Conservation (phyloP, 2,797 vertebrate species). For the Molossus molossus region DNA sequence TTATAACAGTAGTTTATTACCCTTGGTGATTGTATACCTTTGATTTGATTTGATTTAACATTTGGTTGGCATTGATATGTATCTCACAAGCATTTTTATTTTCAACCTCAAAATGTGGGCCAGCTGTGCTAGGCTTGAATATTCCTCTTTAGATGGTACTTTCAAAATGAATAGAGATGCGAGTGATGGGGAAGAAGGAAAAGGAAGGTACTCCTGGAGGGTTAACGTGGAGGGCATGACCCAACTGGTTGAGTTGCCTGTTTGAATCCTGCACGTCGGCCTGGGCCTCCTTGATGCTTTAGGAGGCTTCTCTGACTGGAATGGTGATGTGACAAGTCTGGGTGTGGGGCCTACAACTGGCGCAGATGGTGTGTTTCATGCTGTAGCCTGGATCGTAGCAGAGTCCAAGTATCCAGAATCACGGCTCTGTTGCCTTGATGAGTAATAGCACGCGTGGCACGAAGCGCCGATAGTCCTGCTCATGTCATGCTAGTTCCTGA, state of each 20-base stretch:
- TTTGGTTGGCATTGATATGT: not conserved
- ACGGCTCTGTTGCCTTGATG: not conserved
- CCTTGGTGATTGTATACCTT: not conserved
- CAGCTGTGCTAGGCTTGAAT: not conserved
- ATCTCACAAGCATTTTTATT: constrained; percentile 34
- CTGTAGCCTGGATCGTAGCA: not conserved
- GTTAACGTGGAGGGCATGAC: not conserved
- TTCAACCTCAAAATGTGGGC: not conserved
- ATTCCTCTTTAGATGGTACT: not conserved
- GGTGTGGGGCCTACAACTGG: not conserved
- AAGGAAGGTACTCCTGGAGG: not conserved
- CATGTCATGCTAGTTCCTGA: not conserved
- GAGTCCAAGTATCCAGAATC: not conserved
- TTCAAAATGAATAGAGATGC: not conserved
- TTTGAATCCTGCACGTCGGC: not conserved
- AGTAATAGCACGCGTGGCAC: not conserved
- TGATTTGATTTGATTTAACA: constrained; percentile 40
- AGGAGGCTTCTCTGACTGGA: not conserved
- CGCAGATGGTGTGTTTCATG: not conserved
- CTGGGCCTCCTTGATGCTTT: not conserved
- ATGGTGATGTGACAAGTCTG: not conserved
- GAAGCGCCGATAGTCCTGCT: not conserved
- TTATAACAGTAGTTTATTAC: not conserved
- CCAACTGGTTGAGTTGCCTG: not conserved
- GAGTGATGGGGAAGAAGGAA: not conserved